Base-by-base conservation (phyloP, 2,113 vertebrate species). In the Colinus virginianus region DNA sequence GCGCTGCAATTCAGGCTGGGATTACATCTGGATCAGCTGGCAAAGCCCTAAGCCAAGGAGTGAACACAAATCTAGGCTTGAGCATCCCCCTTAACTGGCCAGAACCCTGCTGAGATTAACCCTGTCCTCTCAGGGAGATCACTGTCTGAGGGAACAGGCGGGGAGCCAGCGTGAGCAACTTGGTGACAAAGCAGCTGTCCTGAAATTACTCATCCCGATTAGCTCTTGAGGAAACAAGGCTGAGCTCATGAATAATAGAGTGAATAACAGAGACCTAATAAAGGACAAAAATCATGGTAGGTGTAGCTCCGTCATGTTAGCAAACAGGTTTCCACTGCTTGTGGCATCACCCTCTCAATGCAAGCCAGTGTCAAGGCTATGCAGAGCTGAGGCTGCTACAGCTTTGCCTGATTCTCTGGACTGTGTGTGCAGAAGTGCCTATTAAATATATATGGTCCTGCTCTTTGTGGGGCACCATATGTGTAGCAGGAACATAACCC, bases 261-360 rank as follows among this genome's bases (percentile, higher is more conserved):
- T 40, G 40, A 78, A 12, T n/a, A 36, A 46, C 66, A 51, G 48
- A 90, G 45, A 30, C 18, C n/a, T 80, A 40, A 83, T n/a, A 85
- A 82, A 90, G 53, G 78, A 56, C 74, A 74, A 32, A 87, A 90
- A 11, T 18, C 2, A 0, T 1, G 11, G 74, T 11, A 46, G 71
- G 3, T 11, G 0, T 34, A 25, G n/a, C 16, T 63, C 51, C 1
- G 2, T 11, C 61, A 32, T 0, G 0, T 32, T 42, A 43, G 70
- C 46, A 46, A 4, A 18, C 23, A 32, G 67, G 16, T 34, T 17
- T 56, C 75, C 42, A 70, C 62, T 64, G 66, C 70, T 71, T 14
- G 21, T 4, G 2, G 70, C 6, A 0, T 3, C 79, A 28, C 26
- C 25, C 9, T 63, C 32, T 58, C 40, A 36, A 1, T 26, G 43